Conservation (phyloP, 2,888 invertebrate species). For the Archips crataeganus region DNA sequence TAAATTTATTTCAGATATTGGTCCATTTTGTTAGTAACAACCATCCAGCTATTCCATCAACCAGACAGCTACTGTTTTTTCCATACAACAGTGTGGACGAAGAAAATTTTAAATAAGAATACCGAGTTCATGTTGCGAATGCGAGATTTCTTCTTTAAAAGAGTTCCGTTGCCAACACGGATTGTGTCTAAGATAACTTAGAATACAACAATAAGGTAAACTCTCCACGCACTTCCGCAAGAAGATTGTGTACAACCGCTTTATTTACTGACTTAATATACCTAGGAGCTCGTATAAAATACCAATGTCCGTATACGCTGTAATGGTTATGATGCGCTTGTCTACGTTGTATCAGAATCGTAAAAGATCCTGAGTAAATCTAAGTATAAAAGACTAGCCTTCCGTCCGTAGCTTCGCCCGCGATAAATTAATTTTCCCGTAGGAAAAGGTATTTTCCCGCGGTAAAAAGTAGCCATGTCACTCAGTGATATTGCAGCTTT, state of each 20-base stretch:
- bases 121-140: background rate
- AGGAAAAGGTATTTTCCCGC: no score
- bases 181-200: background rate
- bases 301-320: slow-evolving; percentile 28
- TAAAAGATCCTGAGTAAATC: slow-evolving; percentile 30
- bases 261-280: slow-evolving; percentile 39
- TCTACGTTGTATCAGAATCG: slow-evolving; percentile 25
- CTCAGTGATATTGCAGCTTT: no score
- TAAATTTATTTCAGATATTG: no score
- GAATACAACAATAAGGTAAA: background rate
- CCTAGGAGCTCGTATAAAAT: slow-evolving; percentile 36
- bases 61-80: background rate
- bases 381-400: background rate
- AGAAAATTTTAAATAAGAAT: background rate
- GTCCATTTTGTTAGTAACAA: no score
- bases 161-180: background rate
- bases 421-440: no score
- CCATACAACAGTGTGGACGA: background rate
- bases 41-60: no score
- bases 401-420: no score
- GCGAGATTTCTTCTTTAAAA: background rate
- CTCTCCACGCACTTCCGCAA: slow-evolving; percentile 5
- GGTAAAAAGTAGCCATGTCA: no score
- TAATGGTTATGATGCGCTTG: slow-evolving; percentile 32
- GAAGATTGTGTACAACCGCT: slow-evolving; percentile 16